Evolutionary conservation across 2,113 vertebrate genomes (phyloP).

Genomic region (Promerops cafer): DNA sequence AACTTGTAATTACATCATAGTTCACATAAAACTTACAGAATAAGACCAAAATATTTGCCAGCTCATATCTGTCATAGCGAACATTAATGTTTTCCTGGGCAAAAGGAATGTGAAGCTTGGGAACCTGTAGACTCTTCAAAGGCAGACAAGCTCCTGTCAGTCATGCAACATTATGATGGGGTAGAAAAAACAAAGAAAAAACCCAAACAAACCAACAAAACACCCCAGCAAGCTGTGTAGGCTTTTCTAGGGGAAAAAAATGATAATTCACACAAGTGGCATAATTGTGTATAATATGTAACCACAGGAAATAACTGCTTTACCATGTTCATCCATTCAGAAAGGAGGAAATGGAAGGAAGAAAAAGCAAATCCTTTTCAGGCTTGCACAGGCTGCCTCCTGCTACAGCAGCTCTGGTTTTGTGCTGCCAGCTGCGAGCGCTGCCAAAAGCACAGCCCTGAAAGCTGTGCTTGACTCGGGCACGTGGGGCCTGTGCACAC

Average conservation of each 20-base stretch:
- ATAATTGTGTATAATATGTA: slow-evolving; percentile 48
- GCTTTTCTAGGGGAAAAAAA: background rate
- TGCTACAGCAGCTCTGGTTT: background rate
- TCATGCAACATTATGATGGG: background rate
- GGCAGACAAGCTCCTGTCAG: background rate
- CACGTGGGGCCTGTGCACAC: background rate
- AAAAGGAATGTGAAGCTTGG: background rate
- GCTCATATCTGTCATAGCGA: background rate
- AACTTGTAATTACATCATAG: background rate
- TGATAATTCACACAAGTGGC: background rate
- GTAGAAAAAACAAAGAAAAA: background rate
- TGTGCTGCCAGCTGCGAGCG: background rate
- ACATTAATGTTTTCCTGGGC: background rate
- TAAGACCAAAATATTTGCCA: background rate
- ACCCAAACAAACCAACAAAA: background rate
- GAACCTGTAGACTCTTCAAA: background rate
- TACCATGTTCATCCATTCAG: slow-evolving; percentile 16
- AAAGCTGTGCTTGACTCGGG: background rate
- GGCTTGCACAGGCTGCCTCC: background rate
- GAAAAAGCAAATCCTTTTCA: background rate
- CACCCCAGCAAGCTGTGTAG: background rate
- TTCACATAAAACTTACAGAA: background rate
- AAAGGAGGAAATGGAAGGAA: slow-evolving; percentile 43
- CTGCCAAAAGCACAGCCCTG: background rate
- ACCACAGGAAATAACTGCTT: slow-evolving; percentile 40